Base-by-base conservation (phyloP, 2,888 invertebrate species). In the Morpho helenor region DNA sequence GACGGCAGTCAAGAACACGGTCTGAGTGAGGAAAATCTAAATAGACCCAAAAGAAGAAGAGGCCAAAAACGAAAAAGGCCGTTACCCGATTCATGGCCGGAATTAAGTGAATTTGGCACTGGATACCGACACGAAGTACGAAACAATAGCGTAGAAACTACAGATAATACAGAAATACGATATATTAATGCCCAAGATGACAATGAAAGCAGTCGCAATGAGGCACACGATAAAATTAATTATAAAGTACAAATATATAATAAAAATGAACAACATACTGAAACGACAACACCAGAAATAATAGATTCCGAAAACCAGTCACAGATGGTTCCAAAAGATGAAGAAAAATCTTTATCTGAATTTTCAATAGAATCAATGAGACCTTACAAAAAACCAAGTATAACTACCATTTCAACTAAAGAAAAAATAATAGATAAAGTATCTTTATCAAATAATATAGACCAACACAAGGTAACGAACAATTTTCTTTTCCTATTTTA, bases 1-100 rank as follows among this genome's bases (percentile, higher is more conserved):
- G 23, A 61, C 45, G 5, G 4, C 31, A 66, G 59, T 51, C 80
- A 70, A 66, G 75, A 70, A 59, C 80, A 73, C 74, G 69, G 84
- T 68, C 90, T 87, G 72, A 77, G 79, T 7, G 87, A 87, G 59
- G 82, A 89, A 7, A 71, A 79, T 8, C 73, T 79, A 47, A 84
- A 86, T 49, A 55, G 79, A 66, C 81, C 84, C 16, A 53, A 76
- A n/a, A 74, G 84, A 68, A 80, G 85, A 69, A 74, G 84, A 70
- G 79, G 78, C 2, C 75, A 76, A 39, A 76, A 81, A 70, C 79
- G 81, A 68, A 88, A 84, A 65, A 76, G 79, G 55, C 84, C 84
- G 31, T 64, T 69, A 7, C 74, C 77, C 48, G 63, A 67, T 4
- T 59, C 65, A 43, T 76, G 76, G 77, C 76, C 79, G 8, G 69